phyloP scores from a whole-genome alignment of 2,797 vertebrate genomes.

The Tragelaphus eurycerus region DNA sequence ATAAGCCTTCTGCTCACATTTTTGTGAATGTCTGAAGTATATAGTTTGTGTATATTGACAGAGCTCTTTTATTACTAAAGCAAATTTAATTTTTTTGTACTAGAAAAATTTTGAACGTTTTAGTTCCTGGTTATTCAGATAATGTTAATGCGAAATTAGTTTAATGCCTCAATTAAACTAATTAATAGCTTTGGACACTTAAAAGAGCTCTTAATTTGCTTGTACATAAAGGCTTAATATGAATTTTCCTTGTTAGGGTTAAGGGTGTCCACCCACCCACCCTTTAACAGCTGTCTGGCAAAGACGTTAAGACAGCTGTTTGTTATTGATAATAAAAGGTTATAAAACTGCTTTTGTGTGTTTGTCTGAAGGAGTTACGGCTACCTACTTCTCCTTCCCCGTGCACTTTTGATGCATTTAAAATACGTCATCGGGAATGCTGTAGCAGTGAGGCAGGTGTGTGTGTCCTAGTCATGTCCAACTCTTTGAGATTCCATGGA shows the following conservation, averaged over 20 bases:
- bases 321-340: constrained; percentile 82
- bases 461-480: not conserved
- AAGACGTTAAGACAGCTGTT: constrained; percentile 74
- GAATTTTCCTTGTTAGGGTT: constrained; percentile 78
- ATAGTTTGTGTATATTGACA: constrained; percentile 86
- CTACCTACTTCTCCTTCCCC: not conserved
- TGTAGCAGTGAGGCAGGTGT: not conserved
- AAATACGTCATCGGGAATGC: not conserved
- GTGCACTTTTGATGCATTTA: not conserved
- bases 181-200: constrained; percentile 75
- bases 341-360: constrained; percentile 70
- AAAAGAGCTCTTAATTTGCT: constrained; percentile 85
- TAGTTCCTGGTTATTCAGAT: constrained; percentile 75
- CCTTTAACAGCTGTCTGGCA: constrained; percentile 69
- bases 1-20: constrained; percentile 86
- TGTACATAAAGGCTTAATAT: constrained; percentile 86
- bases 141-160: constrained; percentile 75
- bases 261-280: constrained; percentile 59
- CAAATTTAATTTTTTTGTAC: constrained; percentile 82
- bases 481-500: not conserved
- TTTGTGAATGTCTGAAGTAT: constrained; percentile 86
- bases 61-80: constrained; percentile 87
- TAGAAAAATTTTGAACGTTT: constrained; percentile 74
- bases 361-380: constrained; percentile 57
- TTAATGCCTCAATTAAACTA: constrained; percentile 74